Percentiles rank a stretch among this genome's conserved stretches.
Evolutionary conservation across 2,888 invertebrate species (phyloP).

Genomic region (Rotaria sp.): DNA sequence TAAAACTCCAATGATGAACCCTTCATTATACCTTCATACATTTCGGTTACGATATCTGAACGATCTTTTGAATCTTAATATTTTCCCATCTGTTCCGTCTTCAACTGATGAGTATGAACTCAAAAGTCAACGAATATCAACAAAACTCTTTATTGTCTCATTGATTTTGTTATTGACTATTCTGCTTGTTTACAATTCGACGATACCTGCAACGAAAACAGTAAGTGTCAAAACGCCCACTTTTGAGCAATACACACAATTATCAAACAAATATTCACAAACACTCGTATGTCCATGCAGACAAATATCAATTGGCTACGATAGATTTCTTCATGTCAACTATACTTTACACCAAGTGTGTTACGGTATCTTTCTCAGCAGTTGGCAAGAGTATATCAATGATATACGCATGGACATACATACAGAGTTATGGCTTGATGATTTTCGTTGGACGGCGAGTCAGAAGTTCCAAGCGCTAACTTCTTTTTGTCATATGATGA

Average conservation of each 20-base stretch:
- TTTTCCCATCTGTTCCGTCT: neutral
- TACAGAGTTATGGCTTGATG: neutral
- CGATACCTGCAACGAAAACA: neutral
- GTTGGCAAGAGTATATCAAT: neutral
- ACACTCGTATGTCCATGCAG: neutral
- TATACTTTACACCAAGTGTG: neutral
- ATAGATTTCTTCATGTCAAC: neutral
- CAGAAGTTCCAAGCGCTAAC: neutral
- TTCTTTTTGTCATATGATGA: neutral
- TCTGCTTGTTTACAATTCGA: neutral
- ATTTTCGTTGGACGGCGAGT: neutral
- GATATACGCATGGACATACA: neutral
- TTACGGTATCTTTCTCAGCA: neutral
- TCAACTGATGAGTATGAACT: neutral
- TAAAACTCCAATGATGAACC: too few species aligned
- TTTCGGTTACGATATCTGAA: neutral
- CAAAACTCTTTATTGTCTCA: neutral
- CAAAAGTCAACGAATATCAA: too few species aligned
- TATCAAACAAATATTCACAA: neutral
- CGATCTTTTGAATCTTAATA: neutral
- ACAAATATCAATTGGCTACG: neutral
- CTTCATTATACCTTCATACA: too few species aligned
- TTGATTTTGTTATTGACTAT: neutral
- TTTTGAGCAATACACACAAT: neutral
- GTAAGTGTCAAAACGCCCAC: neutral